Conservation (phyloP, 1,140 invertebrate species). For the Thalassaphorura encarpata region DNA sequence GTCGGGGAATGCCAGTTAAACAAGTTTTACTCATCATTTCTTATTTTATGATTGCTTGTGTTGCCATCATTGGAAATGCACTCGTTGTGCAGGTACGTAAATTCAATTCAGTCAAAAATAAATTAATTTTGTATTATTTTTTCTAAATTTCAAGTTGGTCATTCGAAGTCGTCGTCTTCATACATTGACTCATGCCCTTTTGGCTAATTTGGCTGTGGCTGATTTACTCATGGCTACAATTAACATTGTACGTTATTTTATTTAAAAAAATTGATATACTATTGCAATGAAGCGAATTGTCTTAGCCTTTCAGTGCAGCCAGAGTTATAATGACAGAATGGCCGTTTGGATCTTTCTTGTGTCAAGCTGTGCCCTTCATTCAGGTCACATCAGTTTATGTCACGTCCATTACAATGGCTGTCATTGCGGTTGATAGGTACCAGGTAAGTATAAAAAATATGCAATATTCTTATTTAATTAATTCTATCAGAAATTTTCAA, state of each 20-base stretch:
- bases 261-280: no score
- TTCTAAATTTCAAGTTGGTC: slow-evolving; percentile 33
- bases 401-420: slow-evolving; percentile 45
- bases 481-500: neutral
- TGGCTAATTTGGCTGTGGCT: slow-evolving; percentile 37
- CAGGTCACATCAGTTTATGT: slow-evolving; percentile 45
- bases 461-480: neutral
- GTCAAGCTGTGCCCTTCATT: slow-evolving; percentile 43
- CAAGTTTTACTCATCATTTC: slow-evolving; percentile 19
- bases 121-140: slow-evolving; percentile 1
- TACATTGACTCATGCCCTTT: slow-evolving; percentile 35
- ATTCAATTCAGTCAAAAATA: neutral
- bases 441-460: slow-evolving; percentile 22
- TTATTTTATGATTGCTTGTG: slow-evolving; percentile 22
- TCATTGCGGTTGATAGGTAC: slow-evolving; percentile 46
- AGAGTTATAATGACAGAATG: slow-evolving; percentile 37
- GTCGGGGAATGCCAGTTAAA: slow-evolving; percentile 8
- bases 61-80: slow-evolving; percentile 29
- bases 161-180: slow-evolving; percentile 35
- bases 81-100: slow-evolving; percentile 26
- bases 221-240: slow-evolving; percentile 37
- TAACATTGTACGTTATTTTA: no score
- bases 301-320: slow-evolving; percentile 37
- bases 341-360: slow-evolving; percentile 42
- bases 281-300: no score